A percentile compares a stretch with the other conserved stretches of the same genome.
Conservation (phyloP, 2,888 invertebrate genomes). For the Alcis repandata region DNA sequence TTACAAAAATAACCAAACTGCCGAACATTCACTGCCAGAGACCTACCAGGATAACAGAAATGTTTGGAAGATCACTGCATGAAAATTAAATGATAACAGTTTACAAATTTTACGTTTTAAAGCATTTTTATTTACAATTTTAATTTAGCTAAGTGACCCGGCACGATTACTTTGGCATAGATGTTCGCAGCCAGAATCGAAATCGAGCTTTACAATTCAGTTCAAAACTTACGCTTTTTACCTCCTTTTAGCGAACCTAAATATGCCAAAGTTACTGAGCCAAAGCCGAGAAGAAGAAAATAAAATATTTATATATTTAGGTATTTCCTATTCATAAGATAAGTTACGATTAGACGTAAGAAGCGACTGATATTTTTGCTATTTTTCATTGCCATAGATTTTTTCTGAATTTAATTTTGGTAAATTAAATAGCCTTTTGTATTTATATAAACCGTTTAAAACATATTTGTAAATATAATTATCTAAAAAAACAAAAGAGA, state of each 20-base stretch:
- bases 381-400: not conserved
- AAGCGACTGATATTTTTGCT: slow-evolving; percentile 17
- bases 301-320: not conserved
- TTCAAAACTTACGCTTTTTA: too few relatives aligned
- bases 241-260: too few relatives aligned
- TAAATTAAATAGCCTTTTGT: not conserved
- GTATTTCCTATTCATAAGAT: slow-evolving; percentile 31
- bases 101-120: not conserved
- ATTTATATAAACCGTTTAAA: not conserved
- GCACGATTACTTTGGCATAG: not conserved
- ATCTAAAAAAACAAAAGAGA: not conserved
- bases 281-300: slow-evolving; percentile 4
- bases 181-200: too few relatives aligned
- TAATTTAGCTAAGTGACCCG: not conserved
- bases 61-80: not conserved
- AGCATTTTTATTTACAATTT: slow-evolving; percentile 1
- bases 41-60: not conserved
- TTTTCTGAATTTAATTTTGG: not conserved
- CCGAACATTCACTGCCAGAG: too few relatives aligned
- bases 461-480: not conserved
- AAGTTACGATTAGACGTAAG: slow-evolving; percentile 27
- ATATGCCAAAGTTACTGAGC: not conserved
- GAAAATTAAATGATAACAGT: not conserved
- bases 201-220: too few relatives aligned
- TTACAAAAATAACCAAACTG: too few relatives aligned